phyloP scores from a whole-genome alignment of 1,140 invertebrate genomes.

The Aphidius ervi region DNA sequence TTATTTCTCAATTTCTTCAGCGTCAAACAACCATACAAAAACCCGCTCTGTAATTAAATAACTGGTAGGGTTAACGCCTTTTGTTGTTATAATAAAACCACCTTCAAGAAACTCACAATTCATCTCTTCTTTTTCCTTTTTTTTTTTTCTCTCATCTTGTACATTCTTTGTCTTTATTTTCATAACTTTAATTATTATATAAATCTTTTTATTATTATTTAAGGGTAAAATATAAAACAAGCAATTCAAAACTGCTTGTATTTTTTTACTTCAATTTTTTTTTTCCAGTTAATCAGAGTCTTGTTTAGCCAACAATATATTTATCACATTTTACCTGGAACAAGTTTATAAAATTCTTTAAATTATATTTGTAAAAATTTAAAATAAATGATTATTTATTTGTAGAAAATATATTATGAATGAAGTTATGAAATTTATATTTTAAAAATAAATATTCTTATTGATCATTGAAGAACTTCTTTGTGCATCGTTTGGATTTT shows the following conservation, averaged over 20 bases:
- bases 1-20: conserved; percentile 41
- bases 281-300: conserved; percentile 1
- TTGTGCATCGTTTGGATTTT: not conserved
- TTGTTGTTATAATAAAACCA: conserved; percentile 27
- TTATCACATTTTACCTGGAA: not conserved
- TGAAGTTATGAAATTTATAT: not conserved
- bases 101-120: conserved; percentile 21
- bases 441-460: not conserved
- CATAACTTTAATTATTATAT: too few species aligned
- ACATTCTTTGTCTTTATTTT: too few species aligned
- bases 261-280: conserved; percentile 7
- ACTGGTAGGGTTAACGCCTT: conserved; percentile 37
- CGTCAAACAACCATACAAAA: conserved; percentile 32
- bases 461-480: not conserved
- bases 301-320: not conserved
- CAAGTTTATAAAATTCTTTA: not conserved
- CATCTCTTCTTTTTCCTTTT: conserved; percentile 14
- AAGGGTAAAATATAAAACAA: too few species aligned
- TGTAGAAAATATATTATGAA: not conserved
- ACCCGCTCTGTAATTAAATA: conserved; percentile 39
- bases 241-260: not conserved
- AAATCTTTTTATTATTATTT: too few species aligned
- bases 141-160: not conserved
- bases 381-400: not conserved
- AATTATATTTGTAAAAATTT: too few species aligned